Base-by-base conservation (phyloP, 2,113 vertebrate genomes). In the Mirza zaza region DNA sequence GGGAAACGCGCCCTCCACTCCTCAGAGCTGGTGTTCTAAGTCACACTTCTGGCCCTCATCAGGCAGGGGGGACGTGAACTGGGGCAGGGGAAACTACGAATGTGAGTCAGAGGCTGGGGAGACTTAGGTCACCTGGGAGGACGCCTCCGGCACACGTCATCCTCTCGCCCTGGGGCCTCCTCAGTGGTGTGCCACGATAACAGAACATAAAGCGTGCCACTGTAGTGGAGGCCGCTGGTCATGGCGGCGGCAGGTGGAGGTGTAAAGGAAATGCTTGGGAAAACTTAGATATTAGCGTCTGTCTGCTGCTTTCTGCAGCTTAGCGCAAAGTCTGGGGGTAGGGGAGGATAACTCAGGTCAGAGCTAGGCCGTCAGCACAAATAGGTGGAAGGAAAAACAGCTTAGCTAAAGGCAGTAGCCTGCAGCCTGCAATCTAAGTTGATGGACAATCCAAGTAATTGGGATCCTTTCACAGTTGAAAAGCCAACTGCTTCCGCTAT, bases 241-340 rank as follows among this genome's bases (percentile, higher is more conserved):
- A 80, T 0, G 7, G 36, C 27, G 42, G 75, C 0, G 7, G 36
- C 27, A 42, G 75, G 1, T 8, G 32, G 8, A 59, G 59, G 2
- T 12, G 25, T 39, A 13, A 34, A 87, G 57, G 67, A 87, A 68
- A 18, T 27, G 34, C 27, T 27, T 11, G n/a, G 73, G 18, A 14
- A 76, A 39, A 85, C 45, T 73, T 8, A 36, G 55, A 92, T 6
- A 15, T 5, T 39, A 18, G 57, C 61, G 21, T 52, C 27, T 55
- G 91, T 61, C 27, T 55, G 91, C 34, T 77, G 71, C 71, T 68
- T 57, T 61, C 42, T 81, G 29, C 7, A 77, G 25, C 34, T 71
- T 34, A 6, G 39, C 14, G 20, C 81, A 36, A 81, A 87, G 50
- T 61, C 59, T 81, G 59, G 15, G 15, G 67, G 15, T 29, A 23